These are phyloP conservation scores for Rafetus swinhoei DNA, from an alignment of 2,113 vertebrate genomes.

Conservation along the genomic window DNA sequence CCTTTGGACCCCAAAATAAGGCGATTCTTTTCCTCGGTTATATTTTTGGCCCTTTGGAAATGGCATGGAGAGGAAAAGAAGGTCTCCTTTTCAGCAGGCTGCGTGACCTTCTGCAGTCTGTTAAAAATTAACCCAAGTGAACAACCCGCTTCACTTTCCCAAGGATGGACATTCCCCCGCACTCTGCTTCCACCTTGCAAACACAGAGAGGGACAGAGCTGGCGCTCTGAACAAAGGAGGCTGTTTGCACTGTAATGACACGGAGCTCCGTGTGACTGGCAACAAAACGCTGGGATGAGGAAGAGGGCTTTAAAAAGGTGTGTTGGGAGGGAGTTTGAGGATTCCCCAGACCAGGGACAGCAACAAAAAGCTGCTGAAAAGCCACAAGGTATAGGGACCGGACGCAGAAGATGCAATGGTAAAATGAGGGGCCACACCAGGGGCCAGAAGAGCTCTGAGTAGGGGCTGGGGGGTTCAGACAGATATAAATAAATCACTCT, in stretches of 20 bases:
- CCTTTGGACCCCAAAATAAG: neutral
- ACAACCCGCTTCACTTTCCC: neutral
- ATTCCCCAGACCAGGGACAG: neutral
- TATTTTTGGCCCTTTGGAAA: neutral
- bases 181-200: neutral
- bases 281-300: neutral
- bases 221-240: neutral
- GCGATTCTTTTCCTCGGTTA: neutral
- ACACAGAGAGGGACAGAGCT: neutral
- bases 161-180: neutral
- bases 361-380: conserved; percentile 21
- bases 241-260: neutral
- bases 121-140: neutral
- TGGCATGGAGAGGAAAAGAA: neutral
- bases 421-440: neutral
- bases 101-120: neutral
- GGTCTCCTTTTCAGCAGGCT: neutral
- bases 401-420: neutral
- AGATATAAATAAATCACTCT: neutral
- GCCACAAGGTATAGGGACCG: neutral
- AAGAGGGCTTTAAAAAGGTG: neutral
- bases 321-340: neutral
- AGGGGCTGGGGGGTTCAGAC: neutral
- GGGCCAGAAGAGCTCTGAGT: neutral
- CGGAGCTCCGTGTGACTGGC: neutral